Percentiles rank a stretch among this genome's conserved stretches.
These are phyloP conservation scores for Dichetophora obliterata DNA, from an alignment of 2,888 invertebrate species.

Conservation along the genomic window DNA sequence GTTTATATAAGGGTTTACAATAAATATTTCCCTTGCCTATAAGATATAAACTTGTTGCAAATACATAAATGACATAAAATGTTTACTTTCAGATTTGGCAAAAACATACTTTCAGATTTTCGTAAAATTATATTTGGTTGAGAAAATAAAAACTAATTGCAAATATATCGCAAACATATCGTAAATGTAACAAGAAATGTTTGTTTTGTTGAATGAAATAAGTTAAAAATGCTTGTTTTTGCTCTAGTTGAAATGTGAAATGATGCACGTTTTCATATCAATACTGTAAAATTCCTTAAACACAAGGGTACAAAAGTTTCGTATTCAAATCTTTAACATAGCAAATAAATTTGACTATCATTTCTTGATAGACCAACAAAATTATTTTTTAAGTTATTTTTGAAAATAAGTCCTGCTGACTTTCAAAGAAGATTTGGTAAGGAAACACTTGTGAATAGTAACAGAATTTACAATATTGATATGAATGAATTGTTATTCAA, in stretches of 20 bases:
- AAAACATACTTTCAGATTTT: not conserved
- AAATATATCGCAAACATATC: not conserved
- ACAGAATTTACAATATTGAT: constrained; percentile 4
- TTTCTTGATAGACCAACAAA: not conserved
- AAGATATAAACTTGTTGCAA: too few species aligned
- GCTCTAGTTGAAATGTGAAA: not conserved
- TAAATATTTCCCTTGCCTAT: too few species aligned
- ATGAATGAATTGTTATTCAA: not conserved
- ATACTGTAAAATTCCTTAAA: not conserved
- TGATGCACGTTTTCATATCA: not conserved
- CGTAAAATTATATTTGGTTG: constrained; percentile 22
- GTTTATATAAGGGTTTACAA: too few species aligned
- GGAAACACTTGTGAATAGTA: not conserved
- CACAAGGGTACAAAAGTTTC: constrained; percentile 26
- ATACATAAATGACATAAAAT: too few species aligned
- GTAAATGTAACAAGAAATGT: constrained; percentile 1
- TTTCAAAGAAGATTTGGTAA: not conserved
- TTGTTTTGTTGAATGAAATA: not conserved
- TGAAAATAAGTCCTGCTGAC: constrained; percentile 2
- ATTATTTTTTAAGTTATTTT: not conserved
- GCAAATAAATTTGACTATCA: not conserved
- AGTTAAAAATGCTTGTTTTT: not conserved
- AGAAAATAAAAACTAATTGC: constrained; percentile 19
- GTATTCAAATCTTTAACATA: not conserved
- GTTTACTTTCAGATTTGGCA: too few species aligned